Evolutionary conservation across 1,140 invertebrate species (phyloP).

Genomic region (Drosophila baimaii): DNA sequence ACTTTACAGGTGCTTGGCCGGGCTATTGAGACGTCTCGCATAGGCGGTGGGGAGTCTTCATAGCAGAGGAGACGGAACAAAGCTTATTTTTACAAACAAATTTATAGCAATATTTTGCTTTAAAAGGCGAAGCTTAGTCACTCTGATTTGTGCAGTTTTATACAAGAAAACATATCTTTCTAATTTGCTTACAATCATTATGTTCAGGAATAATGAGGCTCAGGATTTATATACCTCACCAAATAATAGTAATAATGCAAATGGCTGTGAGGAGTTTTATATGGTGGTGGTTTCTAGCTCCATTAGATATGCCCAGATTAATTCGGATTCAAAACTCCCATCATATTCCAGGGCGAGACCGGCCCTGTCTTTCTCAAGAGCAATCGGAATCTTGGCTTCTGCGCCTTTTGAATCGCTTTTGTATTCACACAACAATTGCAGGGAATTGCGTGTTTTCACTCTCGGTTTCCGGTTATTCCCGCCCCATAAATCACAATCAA

Average conservation of each 20-base stretch:
- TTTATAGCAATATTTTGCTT: neutral
- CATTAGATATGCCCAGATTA: slow-evolving; percentile 21
- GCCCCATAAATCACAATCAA: slow-evolving; percentile 75
- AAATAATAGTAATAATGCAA: slow-evolving; percentile 7
- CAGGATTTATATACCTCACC: neutral
- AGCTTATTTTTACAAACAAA: slow-evolving; percentile 1
- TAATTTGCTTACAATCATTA: neutral
- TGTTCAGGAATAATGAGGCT: too few species aligned
- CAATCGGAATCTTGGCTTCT: slow-evolving; percentile 2
- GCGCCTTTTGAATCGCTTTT: slow-evolving; percentile 7
- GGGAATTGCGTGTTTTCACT: slow-evolving; percentile 27
- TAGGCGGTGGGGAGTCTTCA: slow-evolving; percentile 28
- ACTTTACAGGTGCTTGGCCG: slow-evolving; percentile 41
- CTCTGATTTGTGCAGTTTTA: neutral
- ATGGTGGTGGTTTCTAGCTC: slow-evolving; percentile 1
- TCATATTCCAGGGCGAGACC: neutral
- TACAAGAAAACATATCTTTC: neutral
- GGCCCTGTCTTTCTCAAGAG: neutral
- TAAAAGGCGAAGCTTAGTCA: neutral
- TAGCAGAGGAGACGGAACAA: neutral
- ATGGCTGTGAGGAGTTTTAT: neutral
- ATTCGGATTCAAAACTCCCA: neutral
- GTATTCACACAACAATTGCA: slow-evolving; percentile 16
- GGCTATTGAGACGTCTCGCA: slow-evolving; percentile 42
- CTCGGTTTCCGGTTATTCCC: slow-evolving; percentile 66